phyloP scores from a whole-genome alignment of 1,140 invertebrate species.

The Drosophila malerkotliana region DNA sequence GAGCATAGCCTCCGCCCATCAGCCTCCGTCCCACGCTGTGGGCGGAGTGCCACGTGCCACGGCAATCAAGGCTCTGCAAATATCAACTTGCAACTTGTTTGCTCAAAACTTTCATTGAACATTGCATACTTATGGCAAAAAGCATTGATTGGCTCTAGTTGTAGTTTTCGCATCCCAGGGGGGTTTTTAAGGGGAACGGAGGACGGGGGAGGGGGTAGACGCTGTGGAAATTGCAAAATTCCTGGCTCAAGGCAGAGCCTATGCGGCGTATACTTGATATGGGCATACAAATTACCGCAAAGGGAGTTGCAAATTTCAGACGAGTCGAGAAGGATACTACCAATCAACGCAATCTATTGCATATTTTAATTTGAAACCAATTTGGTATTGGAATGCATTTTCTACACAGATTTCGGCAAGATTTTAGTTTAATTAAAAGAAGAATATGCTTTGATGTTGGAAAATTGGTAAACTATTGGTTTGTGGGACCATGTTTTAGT shows the following conservation, averaged over 20 bases:
- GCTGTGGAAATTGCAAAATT: slow-evolving; percentile 32
- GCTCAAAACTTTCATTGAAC: slow-evolving; percentile 64
- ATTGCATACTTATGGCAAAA: slow-evolving; percentile 42
- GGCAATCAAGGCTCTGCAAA: slow-evolving; percentile 66
- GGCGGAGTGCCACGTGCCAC: slow-evolving; percentile 17
- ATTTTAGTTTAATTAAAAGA: too few species aligned
- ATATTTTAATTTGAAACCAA: not conserved
- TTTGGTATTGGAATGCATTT: not conserved
- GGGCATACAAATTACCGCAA: not conserved
- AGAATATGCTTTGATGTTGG: too few species aligned
- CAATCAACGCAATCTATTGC: not conserved
- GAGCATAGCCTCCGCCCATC: not conserved
- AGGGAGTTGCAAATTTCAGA: not conserved
- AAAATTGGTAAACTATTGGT: too few species aligned
- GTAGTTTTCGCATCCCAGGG: not conserved
- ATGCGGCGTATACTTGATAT: slow-evolving; percentile 37
- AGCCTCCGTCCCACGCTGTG: not conserved
- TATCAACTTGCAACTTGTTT: slow-evolving; percentile 69
- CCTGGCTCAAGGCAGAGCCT: slow-evolving; percentile 33
- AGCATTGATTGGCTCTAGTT: slow-evolving; percentile 50
- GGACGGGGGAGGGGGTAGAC: not conserved
- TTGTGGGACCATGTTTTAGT: too few species aligned
- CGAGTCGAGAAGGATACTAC: too few species aligned
- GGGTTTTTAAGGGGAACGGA: not conserved
- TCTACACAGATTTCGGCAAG: not conserved